Evolutionary conservation across 2,888 invertebrate genomes (phyloP).

Genomic region (Drosophila dives): DNA sequence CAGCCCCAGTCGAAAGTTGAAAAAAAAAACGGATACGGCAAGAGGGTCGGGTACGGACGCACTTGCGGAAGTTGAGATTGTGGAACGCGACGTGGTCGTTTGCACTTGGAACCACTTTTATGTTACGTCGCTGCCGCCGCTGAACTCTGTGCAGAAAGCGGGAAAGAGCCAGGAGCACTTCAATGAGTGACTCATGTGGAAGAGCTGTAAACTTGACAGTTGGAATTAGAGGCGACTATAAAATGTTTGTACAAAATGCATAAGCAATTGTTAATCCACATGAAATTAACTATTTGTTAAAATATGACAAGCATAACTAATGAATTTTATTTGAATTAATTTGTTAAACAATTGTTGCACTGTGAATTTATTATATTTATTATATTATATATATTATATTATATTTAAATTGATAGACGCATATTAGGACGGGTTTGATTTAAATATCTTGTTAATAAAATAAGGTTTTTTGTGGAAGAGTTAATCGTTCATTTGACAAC

Average conservation of each 20-base stretch:
- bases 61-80: not conserved
- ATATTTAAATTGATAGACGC: not conserved
- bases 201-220: conserved; percentile 7
- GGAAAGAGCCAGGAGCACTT: conserved; percentile 20
- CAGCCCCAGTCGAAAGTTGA: not conserved
- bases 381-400: not conserved
- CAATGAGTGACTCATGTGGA: conserved; percentile 41
- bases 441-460: too few species aligned
- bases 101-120: conserved; percentile 46
- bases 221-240: conserved; percentile 6
- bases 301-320: not conserved
- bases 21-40: not conserved
- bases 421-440: too few species aligned
- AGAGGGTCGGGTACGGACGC: conserved; percentile 10
- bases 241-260: not conserved
- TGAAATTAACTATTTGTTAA: not conserved
- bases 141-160: conserved; percentile 43
- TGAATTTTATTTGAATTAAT: not conserved
- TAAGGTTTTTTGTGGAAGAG: too few species aligned
- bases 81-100: conserved; percentile 15
- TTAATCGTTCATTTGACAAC: too few species aligned
- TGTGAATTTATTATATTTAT: not conserved
- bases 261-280: not conserved
- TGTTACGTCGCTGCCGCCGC: conserved; percentile 44
- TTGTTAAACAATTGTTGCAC: not conserved